Evolutionary conservation across 2,797 vertebrate species (phyloP).

Genomic region (Sternarchorhynchus goeldii): DNA sequence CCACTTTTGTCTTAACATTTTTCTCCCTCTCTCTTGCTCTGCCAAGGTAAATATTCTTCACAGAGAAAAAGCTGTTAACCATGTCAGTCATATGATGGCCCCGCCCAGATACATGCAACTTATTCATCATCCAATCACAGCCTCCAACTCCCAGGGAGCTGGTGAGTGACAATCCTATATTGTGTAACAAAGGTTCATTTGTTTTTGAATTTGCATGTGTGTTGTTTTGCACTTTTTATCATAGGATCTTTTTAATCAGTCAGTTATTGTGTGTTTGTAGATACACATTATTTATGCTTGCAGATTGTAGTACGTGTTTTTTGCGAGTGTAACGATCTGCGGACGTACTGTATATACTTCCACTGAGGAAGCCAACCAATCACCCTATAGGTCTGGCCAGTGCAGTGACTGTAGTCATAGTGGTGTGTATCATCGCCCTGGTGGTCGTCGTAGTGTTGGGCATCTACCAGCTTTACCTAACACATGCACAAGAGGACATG

Average conservation of each 20-base stretch:
- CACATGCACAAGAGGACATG: slow-evolving; percentile 79
- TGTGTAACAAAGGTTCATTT: background rate
- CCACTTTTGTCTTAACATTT: background rate
- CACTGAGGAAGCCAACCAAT: background rate
- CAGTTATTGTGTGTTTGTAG: background rate
- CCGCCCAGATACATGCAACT: slow-evolving; percentile 88
- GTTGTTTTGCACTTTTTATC: too few species aligned
- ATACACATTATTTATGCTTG: too few species aligned
- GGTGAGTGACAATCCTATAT: slow-evolving; percentile 68
- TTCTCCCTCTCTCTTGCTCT: slow-evolving; percentile 27
- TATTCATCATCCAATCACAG: slow-evolving; percentile 77
- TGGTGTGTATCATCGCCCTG: slow-evolving; percentile 86
- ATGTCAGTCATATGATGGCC: slow-evolving; percentile 81
- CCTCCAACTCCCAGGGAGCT: slow-evolving; percentile 73
- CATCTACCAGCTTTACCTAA: slow-evolving; percentile 82
- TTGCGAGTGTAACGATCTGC: background rate
- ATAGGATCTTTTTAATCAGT: background rate
- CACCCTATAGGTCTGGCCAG: slow-evolving; percentile 81
- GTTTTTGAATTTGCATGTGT: background rate
- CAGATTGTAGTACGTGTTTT: background rate
- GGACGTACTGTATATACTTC: too few species aligned
- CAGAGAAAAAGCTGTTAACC: slow-evolving; percentile 76
- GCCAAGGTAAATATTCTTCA: slow-evolving; percentile 86
- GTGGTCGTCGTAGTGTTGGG: slow-evolving; percentile 86
- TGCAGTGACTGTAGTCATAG: slow-evolving; percentile 81